Evolutionary conservation across 2,113 vertebrate genomes (phyloP).

Genomic region (Mesitornis unicolor): DNA sequence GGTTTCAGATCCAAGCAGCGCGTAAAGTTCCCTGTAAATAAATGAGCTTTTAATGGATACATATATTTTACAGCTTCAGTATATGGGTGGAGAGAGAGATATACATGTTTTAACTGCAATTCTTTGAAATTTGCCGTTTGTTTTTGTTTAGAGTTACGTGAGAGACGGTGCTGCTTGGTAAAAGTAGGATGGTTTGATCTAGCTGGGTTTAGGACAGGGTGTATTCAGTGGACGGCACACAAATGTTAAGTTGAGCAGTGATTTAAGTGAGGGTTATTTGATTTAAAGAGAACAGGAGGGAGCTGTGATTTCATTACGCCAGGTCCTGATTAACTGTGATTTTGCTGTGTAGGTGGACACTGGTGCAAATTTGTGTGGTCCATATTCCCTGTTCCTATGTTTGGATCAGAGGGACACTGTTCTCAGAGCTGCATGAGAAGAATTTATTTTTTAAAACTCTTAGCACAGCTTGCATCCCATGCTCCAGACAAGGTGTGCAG

Average conservation of each 20-base stretch:
- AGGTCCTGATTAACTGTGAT: background rate
- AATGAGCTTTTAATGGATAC: background rate
- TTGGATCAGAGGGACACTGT: background rate
- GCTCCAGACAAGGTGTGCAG: rapidly evolving
- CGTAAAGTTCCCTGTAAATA: background rate
- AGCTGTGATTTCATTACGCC: background rate
- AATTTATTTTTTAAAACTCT: background rate
- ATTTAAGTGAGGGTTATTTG: background rate
- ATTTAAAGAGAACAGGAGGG: background rate
- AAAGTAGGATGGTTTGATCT: background rate
- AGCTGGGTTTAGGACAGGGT: background rate
- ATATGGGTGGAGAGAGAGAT: background rate
- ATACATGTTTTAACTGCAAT: background rate
- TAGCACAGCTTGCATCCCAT: rapidly evolving
- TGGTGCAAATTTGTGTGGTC: background rate
- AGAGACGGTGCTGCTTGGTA: background rate
- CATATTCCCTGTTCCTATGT: rapidly evolving
- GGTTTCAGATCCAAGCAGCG: background rate
- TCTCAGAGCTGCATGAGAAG: background rate
- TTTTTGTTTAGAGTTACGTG: background rate
- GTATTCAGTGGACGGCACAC: rapidly evolving
- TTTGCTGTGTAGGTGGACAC: background rate
- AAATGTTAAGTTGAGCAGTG: background rate
- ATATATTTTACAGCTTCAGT: background rate
- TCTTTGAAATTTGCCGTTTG: background rate